Percentiles rank a stretch among this genome's conserved stretches.
These are phyloP conservation scores for Hippolais icterina DNA, from an alignment of 2,113 vertebrate species.

Conservation along the genomic window DNA sequence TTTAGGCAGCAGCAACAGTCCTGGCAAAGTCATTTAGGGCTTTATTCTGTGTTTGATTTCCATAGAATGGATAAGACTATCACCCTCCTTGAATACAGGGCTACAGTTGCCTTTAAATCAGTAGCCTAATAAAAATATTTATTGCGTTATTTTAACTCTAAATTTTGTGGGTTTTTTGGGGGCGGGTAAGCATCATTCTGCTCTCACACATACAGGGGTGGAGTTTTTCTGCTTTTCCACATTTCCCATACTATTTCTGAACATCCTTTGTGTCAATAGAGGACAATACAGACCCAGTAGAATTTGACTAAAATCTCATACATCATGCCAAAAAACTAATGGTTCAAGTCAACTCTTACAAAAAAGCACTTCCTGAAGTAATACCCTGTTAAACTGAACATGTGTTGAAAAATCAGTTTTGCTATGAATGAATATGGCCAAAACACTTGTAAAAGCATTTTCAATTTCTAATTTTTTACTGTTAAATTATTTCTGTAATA, in stretches of 20 bases:
- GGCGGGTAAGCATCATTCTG: neutral
- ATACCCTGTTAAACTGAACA: neutral
- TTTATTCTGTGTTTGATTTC: neutral
- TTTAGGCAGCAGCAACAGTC: neutral
- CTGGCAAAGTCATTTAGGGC: neutral
- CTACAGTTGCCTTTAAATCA: neutral
- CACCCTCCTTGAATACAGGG: neutral
- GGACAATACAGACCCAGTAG: neutral
- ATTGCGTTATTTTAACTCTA: neutral
- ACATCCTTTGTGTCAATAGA: neutral
- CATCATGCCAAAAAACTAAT: neutral
- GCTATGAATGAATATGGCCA: neutral
- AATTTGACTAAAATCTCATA: neutral
- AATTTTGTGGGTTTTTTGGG: neutral
- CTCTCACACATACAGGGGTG: neutral
- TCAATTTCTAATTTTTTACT: neutral
- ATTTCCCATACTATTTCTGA: neutral
- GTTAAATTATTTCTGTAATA: neutral
- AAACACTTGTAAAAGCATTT: neutral
- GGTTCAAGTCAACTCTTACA: neutral
- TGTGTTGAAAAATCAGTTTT: neutral
- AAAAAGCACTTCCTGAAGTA: neutral
- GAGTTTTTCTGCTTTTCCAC: neutral
- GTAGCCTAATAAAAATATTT: neutral
- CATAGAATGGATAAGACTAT: neutral